Evolutionary conservation across 2,797 vertebrate genomes (phyloP), one percentile per base, ranked within the genome.

Genomic region (Hylomyscus alleni): DNA sequence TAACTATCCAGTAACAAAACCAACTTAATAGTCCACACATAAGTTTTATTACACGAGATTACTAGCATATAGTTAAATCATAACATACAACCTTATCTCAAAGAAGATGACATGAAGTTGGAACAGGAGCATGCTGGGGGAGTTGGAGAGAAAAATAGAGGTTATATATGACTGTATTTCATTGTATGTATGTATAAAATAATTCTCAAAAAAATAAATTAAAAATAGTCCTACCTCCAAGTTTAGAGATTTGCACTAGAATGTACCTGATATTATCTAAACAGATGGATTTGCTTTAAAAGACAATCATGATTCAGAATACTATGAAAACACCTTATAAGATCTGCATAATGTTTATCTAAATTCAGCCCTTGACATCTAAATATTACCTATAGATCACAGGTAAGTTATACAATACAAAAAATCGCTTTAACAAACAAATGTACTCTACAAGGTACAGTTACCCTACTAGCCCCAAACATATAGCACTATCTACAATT

Each of bases 351-450:
- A 11, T 65, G 37, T 83, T 37, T 62, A 44, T 47, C 7, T 31
- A 78, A 54, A 81, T 26, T 82, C 24, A 72, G 8, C n/a, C 37
- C 20, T 14, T 62, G 31, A 44, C 24, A 29, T 24, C 54, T 88
- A 62, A 83, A 90, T 22, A 37, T 62, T 31, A 31, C 67, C 12
- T 90, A 19, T 60, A 89, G 80, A 26, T 3, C 50, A 90, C 31
- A 56, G 90, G 44, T 75, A 95, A 90, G 76, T 94, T 76, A 19
- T 37, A 60, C 20, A 77, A 52, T 56, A 54, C 6, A n/a, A 85
- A 47, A 92, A 88, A 22, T 72, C 50, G 54, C 62, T 82, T 15
- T 20, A 67, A 88, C 56, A 34, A 58, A 90, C 44, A n/a, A 19
- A 13, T 2, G 69, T 56, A 58, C 84, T 83, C n/a, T 75, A 78